Base-by-base conservation (phyloP, 2,113 vertebrate genomes). In the Tupaia chinensis region DNA sequence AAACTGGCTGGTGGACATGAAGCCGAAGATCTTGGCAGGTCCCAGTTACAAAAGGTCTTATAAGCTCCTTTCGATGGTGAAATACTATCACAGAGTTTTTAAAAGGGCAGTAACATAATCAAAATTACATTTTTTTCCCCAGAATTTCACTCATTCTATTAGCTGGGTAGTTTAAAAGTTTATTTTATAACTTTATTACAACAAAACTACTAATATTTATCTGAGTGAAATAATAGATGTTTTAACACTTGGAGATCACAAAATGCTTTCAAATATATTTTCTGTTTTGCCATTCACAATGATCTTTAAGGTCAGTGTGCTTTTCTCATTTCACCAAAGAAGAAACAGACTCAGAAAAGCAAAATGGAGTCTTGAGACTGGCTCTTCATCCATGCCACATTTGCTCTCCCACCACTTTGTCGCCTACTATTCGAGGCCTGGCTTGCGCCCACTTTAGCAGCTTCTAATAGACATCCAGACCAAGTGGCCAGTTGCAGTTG, bases 251-350 rank as follows among this genome's bases (percentile, higher is more conserved):
- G 17, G 54, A 22, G 15, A 60, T 68, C 29, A 60, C 27, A 20
- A 91, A 85, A 53, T 20, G 44, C 7, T 85, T 91, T 22, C 63
- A 86, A 81, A 65, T 5, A 16, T 78, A 93, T 74, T 84, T 95
- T n/a, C 72, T 1, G 66, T 78, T 84, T 95, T 82, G 17, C 17
- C 17, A 95, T 63, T 63, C 23, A 53, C 19, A 34, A 74, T 27
- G 34, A 29, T 27, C 60, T 76, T 22, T 34, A 66, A 79, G 34
- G 17, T 16, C 29, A 72, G 6, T 66, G 61, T 34, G 19, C 72
- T 44, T 77, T 29, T n/a, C 2, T 29, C n/a, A 25, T 80, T 70
- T 84, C 34, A 11, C 3, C 54, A 88, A 79, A 91, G 29, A 88
- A 60, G 29, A 88, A 73, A 88, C 10, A 61, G 22, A 54, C 29